These are phyloP conservation scores for Piprites chloris DNA, from an alignment of 2,113 vertebrate species.

Conservation along the genomic window DNA sequence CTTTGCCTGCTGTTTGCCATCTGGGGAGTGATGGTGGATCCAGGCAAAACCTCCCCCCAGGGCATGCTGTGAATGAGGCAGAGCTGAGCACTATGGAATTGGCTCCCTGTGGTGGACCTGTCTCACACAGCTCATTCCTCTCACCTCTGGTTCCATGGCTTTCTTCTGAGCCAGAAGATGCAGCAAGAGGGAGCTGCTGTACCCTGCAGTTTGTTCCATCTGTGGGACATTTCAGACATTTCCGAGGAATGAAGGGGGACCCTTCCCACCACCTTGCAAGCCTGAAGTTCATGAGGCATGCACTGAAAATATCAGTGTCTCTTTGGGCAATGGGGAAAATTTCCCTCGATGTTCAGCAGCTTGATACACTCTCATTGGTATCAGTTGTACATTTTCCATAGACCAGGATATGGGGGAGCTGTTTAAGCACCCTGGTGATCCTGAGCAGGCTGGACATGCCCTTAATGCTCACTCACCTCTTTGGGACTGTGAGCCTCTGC, in stretches of 20 bases:
- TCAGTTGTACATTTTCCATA: neutral
- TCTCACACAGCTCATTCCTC: fast-evolving
- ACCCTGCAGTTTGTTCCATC: neutral
- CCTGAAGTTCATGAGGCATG: neutral
- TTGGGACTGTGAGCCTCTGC: neutral
- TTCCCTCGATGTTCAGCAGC: neutral
- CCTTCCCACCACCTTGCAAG: neutral
- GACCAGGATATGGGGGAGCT: neutral
- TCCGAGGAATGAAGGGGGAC: neutral
- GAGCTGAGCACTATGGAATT: neutral
- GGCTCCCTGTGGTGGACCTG: fast-evolving
- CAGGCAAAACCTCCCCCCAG: neutral
- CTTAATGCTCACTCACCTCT: neutral
- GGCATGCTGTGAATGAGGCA: neutral
- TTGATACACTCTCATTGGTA: neutral
- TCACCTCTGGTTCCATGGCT: neutral
- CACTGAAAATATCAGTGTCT: neutral
- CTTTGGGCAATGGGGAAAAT: neutral
- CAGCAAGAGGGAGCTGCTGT: neutral
- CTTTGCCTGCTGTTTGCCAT: neutral
- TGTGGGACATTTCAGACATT: neutral
- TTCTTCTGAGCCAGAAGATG: neutral
- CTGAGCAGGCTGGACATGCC: neutral
- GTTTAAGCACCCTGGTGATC: neutral
- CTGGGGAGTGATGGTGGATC: fast-evolving